Evolutionary conservation across 2,888 invertebrate species (phyloP), one percentile per base, ranked within the genome.

Genomic region (Amblyjoppa proteus): DNA sequence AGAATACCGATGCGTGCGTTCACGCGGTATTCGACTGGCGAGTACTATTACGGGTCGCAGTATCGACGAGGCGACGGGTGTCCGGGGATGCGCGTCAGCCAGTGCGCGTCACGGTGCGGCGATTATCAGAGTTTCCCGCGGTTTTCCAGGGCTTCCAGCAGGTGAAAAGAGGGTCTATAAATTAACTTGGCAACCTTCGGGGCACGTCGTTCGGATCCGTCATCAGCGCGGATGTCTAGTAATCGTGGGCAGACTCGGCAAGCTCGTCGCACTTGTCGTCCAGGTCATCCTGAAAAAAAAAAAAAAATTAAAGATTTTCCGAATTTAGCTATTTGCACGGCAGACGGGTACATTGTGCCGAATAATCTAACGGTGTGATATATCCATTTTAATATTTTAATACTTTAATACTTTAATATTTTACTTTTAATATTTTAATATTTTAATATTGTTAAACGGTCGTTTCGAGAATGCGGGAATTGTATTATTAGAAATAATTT

Each of bases 201-300:
- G 56, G 69, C 68, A 53, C 58, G 31, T 41, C 13, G 61, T 31
- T 49, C 53, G 61, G 53, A 69, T 76, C 66, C 66, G 64, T 25
- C 61, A 78, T 80, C 64, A 66, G 84, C 77, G 77, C 45, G 81
- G 58, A 53, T 53, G 74, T 83, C 71, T 89, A 88, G 61, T 87
- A 86, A 31, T 90, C 90, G 58, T 87, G 87, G 6, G 88, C 88
- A 45, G 94, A 95, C 87, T 95, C 96, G 45, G 96, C 95, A 89
- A 98, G 95, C 91, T 97, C 96, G 91, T 97, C 97, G 94, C 98
- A 98, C 90, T 96, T 96, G 90, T 97, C 97, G 89, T 97, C 96
- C 89, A 98, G 95, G 91, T 97, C 97, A 89, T 96, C 96, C 96
- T 97, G 94, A 95, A 91, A 95, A 91, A 91, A 87, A 86, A 86